Conservation (phyloP, 1,140 invertebrate genomes). For the Andrena cerasifolii region DNA sequence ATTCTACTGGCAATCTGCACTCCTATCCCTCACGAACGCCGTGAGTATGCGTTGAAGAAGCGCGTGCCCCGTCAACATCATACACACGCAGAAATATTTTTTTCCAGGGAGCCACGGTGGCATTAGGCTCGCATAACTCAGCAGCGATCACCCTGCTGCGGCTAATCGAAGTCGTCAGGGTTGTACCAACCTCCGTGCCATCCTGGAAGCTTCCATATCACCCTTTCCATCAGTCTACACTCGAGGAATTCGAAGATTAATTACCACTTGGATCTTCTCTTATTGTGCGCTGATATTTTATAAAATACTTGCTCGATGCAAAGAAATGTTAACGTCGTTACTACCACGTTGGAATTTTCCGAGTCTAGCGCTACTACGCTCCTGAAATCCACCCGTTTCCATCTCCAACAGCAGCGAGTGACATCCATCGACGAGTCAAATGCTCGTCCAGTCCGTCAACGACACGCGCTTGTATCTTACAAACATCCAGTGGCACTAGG, state of each 20-base stretch:
- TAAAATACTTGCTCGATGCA: too few relatives aligned
- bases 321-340: too few relatives aligned
- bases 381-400: not conserved
- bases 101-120: not conserved
- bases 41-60: slow-evolving; percentile 58
- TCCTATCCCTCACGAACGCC: slow-evolving; percentile 23
- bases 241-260: too few relatives aligned
- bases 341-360: too few relatives aligned
- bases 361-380: not conserved
- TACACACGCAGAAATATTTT: slow-evolving; percentile 30
- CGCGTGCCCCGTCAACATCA: slow-evolving; percentile 3
- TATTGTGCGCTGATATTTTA: too few relatives aligned
- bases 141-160: not conserved
- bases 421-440: not conserved
- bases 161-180: not conserved
- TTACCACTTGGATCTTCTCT: too few relatives aligned
- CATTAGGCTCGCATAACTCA: slow-evolving; percentile 37
- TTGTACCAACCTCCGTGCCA: not conserved
- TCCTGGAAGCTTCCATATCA: not conserved
- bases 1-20: slow-evolving; percentile 21
- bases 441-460: not conserved
- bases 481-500: slow-evolving; percentile 69
- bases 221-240: not conserved
- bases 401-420: too few relatives aligned
- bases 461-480: slow-evolving; percentile 51